Evolutionary conservation across 2,113 vertebrate genomes (phyloP), one percentile per base, ranked within the genome.

Genomic region (Machaerirhynchus nigripectus): DNA sequence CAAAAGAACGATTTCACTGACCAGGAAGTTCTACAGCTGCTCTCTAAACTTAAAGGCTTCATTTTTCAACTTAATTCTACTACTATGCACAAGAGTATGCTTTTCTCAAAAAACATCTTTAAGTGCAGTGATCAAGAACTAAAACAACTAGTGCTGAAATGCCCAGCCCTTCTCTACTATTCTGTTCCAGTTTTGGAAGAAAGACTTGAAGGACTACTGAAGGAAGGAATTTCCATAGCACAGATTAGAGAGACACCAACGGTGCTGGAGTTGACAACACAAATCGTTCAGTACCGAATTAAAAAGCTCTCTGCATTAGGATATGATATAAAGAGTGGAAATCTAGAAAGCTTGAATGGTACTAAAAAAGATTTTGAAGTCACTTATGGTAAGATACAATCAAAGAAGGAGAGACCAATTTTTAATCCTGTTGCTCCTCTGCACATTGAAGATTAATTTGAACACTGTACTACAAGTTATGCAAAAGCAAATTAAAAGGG

Each of bases 301-400:
- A 98, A 98, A 83, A 99, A 97, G 71, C 98, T 99, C 61, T 96
- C 88, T 77, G 93, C 97, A 28, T 96, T 97, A 65, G 98, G 99
- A 17, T 99, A 98, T 19, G 96, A 97, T 60, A 64, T 99, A 53
- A 98, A 96, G 91, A 97, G 96, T 27, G 98, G 98, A 47, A 98
- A 97, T 89, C 96, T 99, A 64, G 97, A 98, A 60, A 96, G 97
- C 56, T 78, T 99, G 6, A 98, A 85, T 44, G 99, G 99, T 46
- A 99, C 99, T 7, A 99, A 99, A 96, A 99, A 99, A 83, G 99
- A 99, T 93, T 99, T 99, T 97, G 99, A 99, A 91, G 97, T 88
- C 63, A 98, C 76, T 93, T 98, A 97, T 56, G 98, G 97, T 55
- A 99, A 98, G 92, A 97, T 99, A 49, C 98, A 98, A 73, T 97